Percentiles rank a stretch among this genome's conserved stretches.
phyloP scores from a whole-genome alignment of 1,140 invertebrate genomes.

The Heliconius hermathena region DNA sequence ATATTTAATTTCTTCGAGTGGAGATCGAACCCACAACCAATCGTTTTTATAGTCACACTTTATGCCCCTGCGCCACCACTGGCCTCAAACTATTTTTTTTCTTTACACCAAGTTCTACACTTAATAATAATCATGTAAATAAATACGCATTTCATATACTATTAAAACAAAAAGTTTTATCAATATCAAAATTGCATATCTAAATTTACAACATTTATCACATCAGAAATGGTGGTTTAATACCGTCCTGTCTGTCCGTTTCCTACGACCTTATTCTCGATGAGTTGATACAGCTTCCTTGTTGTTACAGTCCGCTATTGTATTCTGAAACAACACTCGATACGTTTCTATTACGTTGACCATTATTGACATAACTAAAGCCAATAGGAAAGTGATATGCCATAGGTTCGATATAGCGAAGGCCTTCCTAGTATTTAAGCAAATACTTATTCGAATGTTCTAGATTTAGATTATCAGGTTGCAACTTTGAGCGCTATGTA shows the following conservation, averaged over 20 bases:
- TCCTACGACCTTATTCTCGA: slow-evolving; percentile 27
- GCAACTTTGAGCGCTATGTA: background rate
- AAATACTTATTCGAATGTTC: slow-evolving; percentile 18
- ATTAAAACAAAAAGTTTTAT: background rate
- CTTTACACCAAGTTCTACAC: background rate
- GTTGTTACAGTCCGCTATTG: slow-evolving; percentile 50
- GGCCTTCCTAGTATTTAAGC: slow-evolving; percentile 35
- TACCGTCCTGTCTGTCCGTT: slow-evolving; percentile 45
- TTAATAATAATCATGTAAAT: background rate
- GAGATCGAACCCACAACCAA: too few relatives aligned
- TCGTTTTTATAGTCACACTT: too few relatives aligned
- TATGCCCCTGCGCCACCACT: background rate
- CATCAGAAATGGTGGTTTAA: slow-evolving; percentile 41
- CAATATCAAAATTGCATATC: background rate
- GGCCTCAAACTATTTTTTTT: background rate
- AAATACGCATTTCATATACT: background rate
- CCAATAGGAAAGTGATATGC: slow-evolving; percentile 41
- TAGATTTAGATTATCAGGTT: background rate
- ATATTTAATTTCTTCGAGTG: too few relatives aligned
- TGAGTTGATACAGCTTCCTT: slow-evolving; percentile 43
- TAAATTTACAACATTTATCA: background rate
- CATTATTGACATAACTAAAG: slow-evolving; percentile 44
- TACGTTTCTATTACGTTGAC: slow-evolving; percentile 41
- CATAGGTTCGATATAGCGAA: slow-evolving; percentile 25
- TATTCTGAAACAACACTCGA: slow-evolving; percentile 51